Evolutionary conservation across 1,140 invertebrate genomes (phyloP).

Genomic region (Cepaea nemoralis): DNA sequence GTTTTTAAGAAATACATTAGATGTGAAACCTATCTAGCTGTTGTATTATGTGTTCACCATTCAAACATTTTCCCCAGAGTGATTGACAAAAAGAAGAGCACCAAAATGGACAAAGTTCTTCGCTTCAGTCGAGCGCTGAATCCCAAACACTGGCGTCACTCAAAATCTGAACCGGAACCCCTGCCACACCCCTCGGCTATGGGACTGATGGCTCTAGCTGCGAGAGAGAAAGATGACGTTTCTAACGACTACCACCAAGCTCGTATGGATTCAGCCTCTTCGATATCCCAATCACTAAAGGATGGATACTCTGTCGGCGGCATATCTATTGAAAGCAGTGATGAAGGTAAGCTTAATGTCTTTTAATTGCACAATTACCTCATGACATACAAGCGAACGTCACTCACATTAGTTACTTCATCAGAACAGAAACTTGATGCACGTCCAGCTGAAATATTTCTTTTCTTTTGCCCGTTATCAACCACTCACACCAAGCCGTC

Average conservation of each 20-base stretch:
- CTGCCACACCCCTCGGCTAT: conserved; percentile 36
- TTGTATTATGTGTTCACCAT: too few relatives aligned
- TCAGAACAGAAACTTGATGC: too few relatives aligned
- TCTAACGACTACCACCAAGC: conserved; percentile 16
- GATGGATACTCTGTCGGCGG: not conserved
- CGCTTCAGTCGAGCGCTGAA: conserved; percentile 40
- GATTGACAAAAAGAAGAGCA: conserved; percentile 24
- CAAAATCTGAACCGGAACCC: conserved; percentile 27
- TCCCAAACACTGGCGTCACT: conserved; percentile 44
- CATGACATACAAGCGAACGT: too few relatives aligned
- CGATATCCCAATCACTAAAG: not conserved
- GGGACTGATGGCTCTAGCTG: conserved; percentile 34
- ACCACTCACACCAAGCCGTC: too few relatives aligned
- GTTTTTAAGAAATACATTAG: too few relatives aligned
- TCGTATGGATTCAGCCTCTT: not conserved
- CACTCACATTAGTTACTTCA: too few relatives aligned
- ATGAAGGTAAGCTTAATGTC: not conserved
- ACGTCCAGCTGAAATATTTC: too few relatives aligned
- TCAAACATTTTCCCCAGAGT: conserved; percentile 10
- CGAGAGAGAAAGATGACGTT: not conserved
- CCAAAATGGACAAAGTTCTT: conserved; percentile 37
- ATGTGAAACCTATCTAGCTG: too few relatives aligned
- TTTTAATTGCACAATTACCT: too few relatives aligned
- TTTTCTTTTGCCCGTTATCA: too few relatives aligned
- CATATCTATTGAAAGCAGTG: not conserved